These are phyloP conservation scores for Pollimyrus isidori DNA, from an alignment of 2,113 vertebrate species.

Conservation along the genomic window DNA sequence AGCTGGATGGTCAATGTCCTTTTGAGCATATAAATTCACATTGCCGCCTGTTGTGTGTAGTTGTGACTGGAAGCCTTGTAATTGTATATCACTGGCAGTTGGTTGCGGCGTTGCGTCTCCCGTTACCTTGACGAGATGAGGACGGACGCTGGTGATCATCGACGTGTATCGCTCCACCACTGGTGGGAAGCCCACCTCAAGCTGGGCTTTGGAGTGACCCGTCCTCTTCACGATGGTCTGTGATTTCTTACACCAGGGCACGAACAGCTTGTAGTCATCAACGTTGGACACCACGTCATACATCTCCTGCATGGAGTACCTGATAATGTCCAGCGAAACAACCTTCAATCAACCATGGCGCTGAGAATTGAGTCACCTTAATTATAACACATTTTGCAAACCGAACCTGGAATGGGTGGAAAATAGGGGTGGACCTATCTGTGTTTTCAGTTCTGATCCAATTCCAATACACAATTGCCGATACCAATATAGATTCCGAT, in stretches of 20 bases:
- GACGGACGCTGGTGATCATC: constrained; percentile 79
- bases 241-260: constrained; percentile 93
- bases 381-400: neutral
- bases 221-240: constrained; percentile 73
- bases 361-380: neutral
- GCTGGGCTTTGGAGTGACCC: constrained; percentile 77
- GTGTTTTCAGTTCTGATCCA: too few relatives aligned
- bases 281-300: constrained; percentile 86
- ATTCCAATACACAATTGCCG: too few relatives aligned
- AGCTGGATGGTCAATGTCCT: neutral
- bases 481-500: too few relatives aligned
- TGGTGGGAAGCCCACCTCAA: constrained; percentile 88
- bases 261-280: constrained; percentile 86
- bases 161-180: constrained; percentile 85
- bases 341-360: neutral
- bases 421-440: neutral
- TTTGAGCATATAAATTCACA: neutral
- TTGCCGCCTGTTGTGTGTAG: neutral
- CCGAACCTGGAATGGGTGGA: neutral
- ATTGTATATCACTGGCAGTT: neutral
- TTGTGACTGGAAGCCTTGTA: neutral
- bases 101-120: neutral
- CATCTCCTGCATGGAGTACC: constrained; percentile 95
- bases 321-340: constrained; percentile 49
- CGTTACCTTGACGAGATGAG: constrained; percentile 87